phyloP scores from a whole-genome alignment of 2,888 invertebrate genomes.

The Drosophila affinis region DNA sequence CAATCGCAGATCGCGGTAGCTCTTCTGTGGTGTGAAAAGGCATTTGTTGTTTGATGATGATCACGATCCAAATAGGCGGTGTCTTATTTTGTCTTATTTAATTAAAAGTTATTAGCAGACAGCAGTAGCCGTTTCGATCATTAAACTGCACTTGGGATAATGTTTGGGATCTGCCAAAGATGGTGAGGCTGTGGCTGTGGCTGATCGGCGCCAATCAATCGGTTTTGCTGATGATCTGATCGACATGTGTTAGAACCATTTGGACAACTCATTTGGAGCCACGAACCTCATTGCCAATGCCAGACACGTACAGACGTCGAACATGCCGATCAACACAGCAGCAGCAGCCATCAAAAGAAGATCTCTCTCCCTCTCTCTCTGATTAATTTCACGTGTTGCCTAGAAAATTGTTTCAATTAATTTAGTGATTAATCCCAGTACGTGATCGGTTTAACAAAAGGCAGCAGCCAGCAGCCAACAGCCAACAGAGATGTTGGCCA shows the following conservation, averaged over 20 bases:
- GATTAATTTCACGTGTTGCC: conserved; percentile 76
- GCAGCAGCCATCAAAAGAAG: conserved; percentile 41
- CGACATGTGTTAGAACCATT: conserved; percentile 71
- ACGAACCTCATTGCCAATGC: conserved; percentile 55
- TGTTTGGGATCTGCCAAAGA: conserved; percentile 58
- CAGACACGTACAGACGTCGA: conserved; percentile 72
- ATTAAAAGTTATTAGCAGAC: conserved; percentile 76
- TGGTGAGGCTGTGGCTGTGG: background rate
- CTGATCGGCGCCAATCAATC: conserved; percentile 18
- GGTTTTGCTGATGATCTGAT: conserved; percentile 58
- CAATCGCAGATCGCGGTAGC: conserved; percentile 1
- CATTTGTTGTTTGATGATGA: conserved; percentile 68
- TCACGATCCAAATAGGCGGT: conserved; percentile 74
- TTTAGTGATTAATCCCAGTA: conserved; percentile 76
- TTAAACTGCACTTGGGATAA: conserved; percentile 49
- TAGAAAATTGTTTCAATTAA: conserved; percentile 78
- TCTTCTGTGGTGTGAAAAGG: conserved; percentile 64
- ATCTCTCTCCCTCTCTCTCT: conserved; percentile 40
- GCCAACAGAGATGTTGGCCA: background rate
- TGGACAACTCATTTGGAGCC: conserved; percentile 78
- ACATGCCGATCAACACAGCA: conserved; percentile 74
- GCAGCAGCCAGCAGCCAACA: background rate
- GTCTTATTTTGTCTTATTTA: conserved; percentile 60
- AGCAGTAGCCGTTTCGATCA: conserved; percentile 30
- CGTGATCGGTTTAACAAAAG: conserved; percentile 60